Evolutionary conservation across 2,888 invertebrate species (phyloP), one percentile per base, ranked within the genome.

Genomic region (Automeris io): DNA sequence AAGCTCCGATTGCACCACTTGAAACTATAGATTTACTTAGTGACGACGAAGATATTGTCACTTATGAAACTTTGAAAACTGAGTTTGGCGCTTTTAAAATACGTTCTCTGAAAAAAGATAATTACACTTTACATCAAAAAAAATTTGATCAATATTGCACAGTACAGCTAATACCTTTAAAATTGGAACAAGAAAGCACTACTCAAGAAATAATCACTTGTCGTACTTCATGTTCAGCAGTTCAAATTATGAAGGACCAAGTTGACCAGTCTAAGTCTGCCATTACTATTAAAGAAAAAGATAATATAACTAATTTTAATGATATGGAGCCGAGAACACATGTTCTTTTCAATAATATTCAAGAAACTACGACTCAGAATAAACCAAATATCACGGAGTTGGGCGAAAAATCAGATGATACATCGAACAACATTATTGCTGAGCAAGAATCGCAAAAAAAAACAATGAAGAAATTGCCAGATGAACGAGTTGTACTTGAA

Each of bases 1-100:
- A 39, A 31, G 11, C 19, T 19, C 2, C 16, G 0, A 19, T 19
- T 3, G 23, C 26, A 5, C 41, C 46, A 18, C 39, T 67, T 25
- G 81, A 82, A 43, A 77, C 74, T 21, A 74, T 86, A 24, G 60
- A 76, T 55, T 65, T 86, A 40, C 54, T 83, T 5, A 85, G 82
- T 45, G 85, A 85, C 29, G 83, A 85, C 4, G 85, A 85, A 43
- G 72, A 75, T 7, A 62, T 60, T 5, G 38, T 32, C 8, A 23
- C 42, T 12, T 33, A 43, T 13, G 44, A 48, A 48, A 24, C 44
- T 18, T 69, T 71, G 37, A 51, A 52, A 33, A 82, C 81, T 1
- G 70, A 81, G 52, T 76, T 60, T 52, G 82, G 80, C n/a, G 61
- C 54, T 24, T 75, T 56, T 50, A 61, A 57, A 34, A 45, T 72